phyloP scores from a whole-genome alignment of 2,113 vertebrate genomes.

The Salvelinus fontinalis region DNA sequence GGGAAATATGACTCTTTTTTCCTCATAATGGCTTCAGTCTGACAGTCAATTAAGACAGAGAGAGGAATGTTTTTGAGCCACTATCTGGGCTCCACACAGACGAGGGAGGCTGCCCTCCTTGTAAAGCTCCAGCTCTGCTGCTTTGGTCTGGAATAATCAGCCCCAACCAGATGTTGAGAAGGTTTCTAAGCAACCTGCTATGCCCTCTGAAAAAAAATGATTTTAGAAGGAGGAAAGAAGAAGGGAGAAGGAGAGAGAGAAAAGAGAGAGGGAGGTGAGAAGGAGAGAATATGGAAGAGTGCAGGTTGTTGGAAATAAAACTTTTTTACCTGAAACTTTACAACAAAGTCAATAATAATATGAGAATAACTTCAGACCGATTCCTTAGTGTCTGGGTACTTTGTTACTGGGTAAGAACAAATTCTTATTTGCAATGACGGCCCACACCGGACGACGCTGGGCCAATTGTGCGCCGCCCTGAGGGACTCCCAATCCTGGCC shows the following conservation, averaged over 20 bases:
- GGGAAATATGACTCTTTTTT: constrained; percentile 27
- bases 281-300: neutral
- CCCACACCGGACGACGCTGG: too few relatives aligned
- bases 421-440: too few relatives aligned
- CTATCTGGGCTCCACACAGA: constrained; percentile 16
- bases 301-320: neutral
- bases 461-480: too few relatives aligned
- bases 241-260: constrained; percentile 13
- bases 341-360: neutral
- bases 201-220: constrained; percentile 16
- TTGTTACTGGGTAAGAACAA: neutral
- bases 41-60: constrained; percentile 61
- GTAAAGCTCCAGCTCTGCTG: constrained; percentile 44
- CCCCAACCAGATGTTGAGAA: constrained; percentile 57
- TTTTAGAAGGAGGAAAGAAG: neutral
- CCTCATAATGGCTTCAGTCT: constrained; percentile 36
- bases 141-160: constrained; percentile 56
- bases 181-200: constrained; percentile 63
- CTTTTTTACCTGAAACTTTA: constrained; percentile 9
- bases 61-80: constrained; percentile 34
- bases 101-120: constrained; percentile 11
- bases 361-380: constrained; percentile 2
- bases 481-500: too few relatives aligned
- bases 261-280: neutral
- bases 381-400: neutral